These are phyloP conservation scores for Archaeoteleia sp. DNA, from an alignment of 2,888 invertebrate species.

Conservation along the genomic window DNA sequence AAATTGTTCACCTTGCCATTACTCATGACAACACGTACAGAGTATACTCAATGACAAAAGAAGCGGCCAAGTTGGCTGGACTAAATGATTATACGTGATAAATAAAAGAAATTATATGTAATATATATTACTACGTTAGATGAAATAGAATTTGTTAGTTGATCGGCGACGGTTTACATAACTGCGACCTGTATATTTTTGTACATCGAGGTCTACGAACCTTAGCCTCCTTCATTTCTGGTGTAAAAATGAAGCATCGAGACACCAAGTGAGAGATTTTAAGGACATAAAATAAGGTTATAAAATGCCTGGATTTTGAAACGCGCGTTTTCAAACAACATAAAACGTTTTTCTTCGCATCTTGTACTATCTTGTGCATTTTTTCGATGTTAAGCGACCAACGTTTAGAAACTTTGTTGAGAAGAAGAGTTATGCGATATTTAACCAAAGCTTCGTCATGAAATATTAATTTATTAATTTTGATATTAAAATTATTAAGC, in stretches of 20 bases:
- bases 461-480: no score
- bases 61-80: slow-evolving; percentile 43
- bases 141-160: slow-evolving; percentile 46
- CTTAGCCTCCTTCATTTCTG: slow-evolving; percentile 59
- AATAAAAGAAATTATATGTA: slow-evolving; percentile 60
- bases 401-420: slow-evolving; percentile 11
- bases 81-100: slow-evolving; percentile 59
- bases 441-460: no score
- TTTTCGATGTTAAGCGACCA: not conserved
- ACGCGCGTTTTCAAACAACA: slow-evolving; percentile 41
- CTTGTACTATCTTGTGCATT: slow-evolving; percentile 41
- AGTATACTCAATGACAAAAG: slow-evolving; percentile 39
- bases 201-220: slow-evolving; percentile 66
- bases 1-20: slow-evolving; percentile 35
- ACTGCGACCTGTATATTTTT: slow-evolving; percentile 71
- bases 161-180: slow-evolving; percentile 37
- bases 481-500: no score
- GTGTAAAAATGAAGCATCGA: slow-evolving; percentile 65
- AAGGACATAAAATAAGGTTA: slow-evolving; percentile 34
- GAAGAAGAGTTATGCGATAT: not conserved
- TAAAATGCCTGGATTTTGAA: slow-evolving; percentile 38
- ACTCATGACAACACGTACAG: slow-evolving; percentile 27
- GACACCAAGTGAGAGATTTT: slow-evolving; percentile 62
- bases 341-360: slow-evolving; percentile 20
- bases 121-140: slow-evolving; percentile 50